Evolutionary conservation across 2,888 invertebrate genomes (phyloP).

Genomic region (Patella caerulea): DNA sequence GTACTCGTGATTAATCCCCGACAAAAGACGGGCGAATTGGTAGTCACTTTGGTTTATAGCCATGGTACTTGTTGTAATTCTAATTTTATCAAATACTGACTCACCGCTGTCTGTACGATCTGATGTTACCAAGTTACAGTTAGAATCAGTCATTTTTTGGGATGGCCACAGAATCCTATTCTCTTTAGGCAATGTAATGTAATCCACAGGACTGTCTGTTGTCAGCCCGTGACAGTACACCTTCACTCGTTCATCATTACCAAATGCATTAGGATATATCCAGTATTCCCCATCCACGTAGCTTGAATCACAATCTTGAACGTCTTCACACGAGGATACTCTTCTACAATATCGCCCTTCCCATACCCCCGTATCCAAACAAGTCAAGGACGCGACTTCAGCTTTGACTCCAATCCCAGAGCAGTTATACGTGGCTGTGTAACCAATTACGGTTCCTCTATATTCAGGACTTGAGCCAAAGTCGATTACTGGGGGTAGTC

Average conservation of each 20-base stretch:
- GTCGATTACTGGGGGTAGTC: not conserved
- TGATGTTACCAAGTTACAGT: not conserved
- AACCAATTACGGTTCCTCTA: not conserved
- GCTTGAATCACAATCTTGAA: not conserved
- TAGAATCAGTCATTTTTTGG: not conserved
- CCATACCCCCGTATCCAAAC: not conserved
- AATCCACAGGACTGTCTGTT: not conserved
- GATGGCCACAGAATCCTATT: not conserved
- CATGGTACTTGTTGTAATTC: not conserved
- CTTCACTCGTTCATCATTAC: not conserved
- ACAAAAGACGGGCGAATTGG: not conserved
- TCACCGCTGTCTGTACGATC: not conserved
- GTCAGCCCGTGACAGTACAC: not conserved
- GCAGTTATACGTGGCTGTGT: not conserved
- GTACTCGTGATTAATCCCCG: not conserved
- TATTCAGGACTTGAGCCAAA: not conserved
- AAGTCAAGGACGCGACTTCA: not conserved
- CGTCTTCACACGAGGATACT: not conserved
- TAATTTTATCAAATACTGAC: not conserved
- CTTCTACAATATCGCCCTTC: not conserved
- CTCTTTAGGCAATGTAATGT: not conserved
- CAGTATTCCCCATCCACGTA: conserved; percentile 1
- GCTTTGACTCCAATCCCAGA: not conserved
- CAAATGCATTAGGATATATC: not conserved
- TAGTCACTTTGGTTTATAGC: not conserved